phyloP scores from a whole-genome alignment of 2,113 vertebrate species.

The Nothoprocta perdicaria region DNA sequence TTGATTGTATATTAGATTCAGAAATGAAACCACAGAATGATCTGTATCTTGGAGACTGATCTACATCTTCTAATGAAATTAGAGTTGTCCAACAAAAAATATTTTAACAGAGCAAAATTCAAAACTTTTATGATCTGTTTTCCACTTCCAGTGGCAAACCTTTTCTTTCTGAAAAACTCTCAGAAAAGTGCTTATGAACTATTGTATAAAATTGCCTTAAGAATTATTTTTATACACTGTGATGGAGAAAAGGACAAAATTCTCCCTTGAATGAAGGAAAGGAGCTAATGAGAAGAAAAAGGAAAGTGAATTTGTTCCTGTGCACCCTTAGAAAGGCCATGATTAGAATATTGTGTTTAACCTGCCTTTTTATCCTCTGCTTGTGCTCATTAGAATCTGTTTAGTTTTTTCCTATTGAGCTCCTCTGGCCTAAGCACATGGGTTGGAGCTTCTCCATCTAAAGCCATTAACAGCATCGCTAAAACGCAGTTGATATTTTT shows the following conservation, averaged over 20 bases:
- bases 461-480: not conserved
- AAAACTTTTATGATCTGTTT: not conserved
- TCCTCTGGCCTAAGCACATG: not conserved
- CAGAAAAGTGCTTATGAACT: slow-evolving; percentile 12
- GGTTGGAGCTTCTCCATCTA: not conserved
- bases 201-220: not conserved
- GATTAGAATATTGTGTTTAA: not conserved
- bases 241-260: not conserved
- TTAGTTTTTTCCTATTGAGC: not conserved
- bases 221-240: not conserved
- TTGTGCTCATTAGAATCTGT: not conserved
- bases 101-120: slow-evolving; percentile 4
- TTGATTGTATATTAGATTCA: not conserved
- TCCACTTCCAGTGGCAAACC: not conserved
- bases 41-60: not conserved
- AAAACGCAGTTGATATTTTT: not conserved
- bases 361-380: not conserved
- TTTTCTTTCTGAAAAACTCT: slow-evolving; percentile 11
- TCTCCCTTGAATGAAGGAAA: not conserved
- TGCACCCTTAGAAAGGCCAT: not conserved
- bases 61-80: not conserved
- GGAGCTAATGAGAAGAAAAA: not conserved
- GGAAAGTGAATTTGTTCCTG: not conserved
- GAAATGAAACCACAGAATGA: not conserved
- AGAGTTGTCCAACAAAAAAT: not conserved